Evolutionary conservation across 2,888 invertebrate genomes (phyloP).

Genomic region (Andricus quercusramuli): DNA sequence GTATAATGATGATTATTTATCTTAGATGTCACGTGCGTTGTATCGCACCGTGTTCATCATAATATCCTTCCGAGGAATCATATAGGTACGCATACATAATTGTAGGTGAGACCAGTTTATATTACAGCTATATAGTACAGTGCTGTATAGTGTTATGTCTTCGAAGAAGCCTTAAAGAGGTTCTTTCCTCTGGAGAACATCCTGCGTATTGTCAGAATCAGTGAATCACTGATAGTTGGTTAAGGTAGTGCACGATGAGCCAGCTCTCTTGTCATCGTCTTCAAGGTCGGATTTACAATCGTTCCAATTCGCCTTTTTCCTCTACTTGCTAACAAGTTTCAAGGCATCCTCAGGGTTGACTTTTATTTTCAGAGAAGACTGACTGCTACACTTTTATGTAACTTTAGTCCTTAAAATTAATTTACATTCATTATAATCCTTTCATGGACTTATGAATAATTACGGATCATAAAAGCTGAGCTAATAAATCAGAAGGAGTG

Average conservation of each 20-base stretch:
- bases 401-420: neutral
- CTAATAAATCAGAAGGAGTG: no score
- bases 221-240: slow-evolving; percentile 43
- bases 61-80: slow-evolving; percentile 8
- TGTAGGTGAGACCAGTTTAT: slow-evolving; percentile 9
- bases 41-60: neutral
- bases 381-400: slow-evolving; percentile 11
- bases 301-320: slow-evolving; percentile 47
- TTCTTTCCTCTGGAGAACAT: slow-evolving; percentile 55
- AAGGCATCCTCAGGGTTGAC: slow-evolving; percentile 31
- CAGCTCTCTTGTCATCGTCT: slow-evolving; percentile 62
- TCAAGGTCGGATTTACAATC: slow-evolving; percentile 56
- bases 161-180: slow-evolving; percentile 56
- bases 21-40: neutral
- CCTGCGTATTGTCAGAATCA: slow-evolving; percentile 57
- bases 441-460: neutral
- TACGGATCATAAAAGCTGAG: no score
- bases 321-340: slow-evolving; percentile 30
- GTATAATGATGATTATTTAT: neutral
- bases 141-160: neutral
- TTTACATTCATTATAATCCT: slow-evolving; percentile 1
- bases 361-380: slow-evolving; percentile 5
- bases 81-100: slow-evolving; percentile 14
- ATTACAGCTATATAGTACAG: neutral
- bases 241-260: slow-evolving; percentile 58